phyloP scores from a whole-genome alignment of 2,113 vertebrate species.

The Melanocharis versteri region DNA sequence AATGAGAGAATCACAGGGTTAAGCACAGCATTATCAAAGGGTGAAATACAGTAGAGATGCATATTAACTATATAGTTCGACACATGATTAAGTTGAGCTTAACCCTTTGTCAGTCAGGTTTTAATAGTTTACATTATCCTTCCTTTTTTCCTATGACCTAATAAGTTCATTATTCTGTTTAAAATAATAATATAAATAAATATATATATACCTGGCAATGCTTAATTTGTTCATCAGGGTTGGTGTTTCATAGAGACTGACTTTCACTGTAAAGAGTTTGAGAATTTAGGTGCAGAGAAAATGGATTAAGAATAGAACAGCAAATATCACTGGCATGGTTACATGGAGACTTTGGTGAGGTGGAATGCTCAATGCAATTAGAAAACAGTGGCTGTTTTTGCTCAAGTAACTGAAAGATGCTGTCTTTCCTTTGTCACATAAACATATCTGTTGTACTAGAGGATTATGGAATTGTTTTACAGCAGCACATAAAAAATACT shows the following conservation, averaged over 20 bases:
- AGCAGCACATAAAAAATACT: not conserved
- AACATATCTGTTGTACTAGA: not conserved
- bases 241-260: not conserved
- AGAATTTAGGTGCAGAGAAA: not conserved
- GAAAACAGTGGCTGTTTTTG: not conserved
- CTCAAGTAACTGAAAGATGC: not conserved
- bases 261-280: not conserved
- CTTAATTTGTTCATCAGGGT: not conserved
- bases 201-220: accelerated
- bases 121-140: not conserved
- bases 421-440: not conserved
- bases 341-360: not conserved
- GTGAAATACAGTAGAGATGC: not conserved
- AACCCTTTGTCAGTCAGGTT: not conserved
- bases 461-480: not conserved
- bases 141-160: not conserved
- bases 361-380: not conserved
- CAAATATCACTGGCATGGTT: not conserved
- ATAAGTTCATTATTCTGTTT: not conserved
- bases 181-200: not conserved
- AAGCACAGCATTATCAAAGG: not conserved
- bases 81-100: not conserved
- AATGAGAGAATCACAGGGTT: not conserved
- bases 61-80: not conserved
- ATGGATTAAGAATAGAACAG: not conserved